These are phyloP conservation scores for Drosophila ezoana DNA, from an alignment of 2,888 invertebrate species.

Conservation along the genomic window DNA sequence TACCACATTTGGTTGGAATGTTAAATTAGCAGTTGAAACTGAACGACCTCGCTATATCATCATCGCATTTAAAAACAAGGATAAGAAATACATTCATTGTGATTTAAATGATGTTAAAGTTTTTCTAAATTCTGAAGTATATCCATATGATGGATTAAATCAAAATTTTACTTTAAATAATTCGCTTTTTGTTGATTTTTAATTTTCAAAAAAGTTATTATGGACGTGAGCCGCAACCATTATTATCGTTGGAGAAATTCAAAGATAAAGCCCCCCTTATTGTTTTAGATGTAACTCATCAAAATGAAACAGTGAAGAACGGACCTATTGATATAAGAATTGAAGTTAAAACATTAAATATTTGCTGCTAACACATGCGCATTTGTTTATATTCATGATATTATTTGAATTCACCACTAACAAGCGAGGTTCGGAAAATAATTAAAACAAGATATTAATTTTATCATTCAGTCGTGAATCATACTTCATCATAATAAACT, in stretches of 20 bases:
- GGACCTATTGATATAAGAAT: conserved; percentile 21
- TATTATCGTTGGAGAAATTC: conserved; percentile 1
- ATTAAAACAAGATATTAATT: conserved; percentile 4
- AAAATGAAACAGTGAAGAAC: conserved; percentile 16
- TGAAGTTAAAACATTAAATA: conserved; percentile 7
- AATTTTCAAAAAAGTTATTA: conserved; percentile 1
- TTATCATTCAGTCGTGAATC: neutral
- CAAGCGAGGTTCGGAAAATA: conserved; percentile 12
- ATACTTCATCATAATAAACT: neutral
- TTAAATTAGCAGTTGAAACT: too few species aligned
- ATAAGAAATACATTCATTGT: too few species aligned
- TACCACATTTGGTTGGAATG: too few species aligned
- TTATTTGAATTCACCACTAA: conserved; percentile 14
- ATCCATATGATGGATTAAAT: too few species aligned
- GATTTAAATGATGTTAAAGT: too few species aligned
- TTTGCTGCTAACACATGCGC: conserved; percentile 8
- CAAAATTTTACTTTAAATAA: too few species aligned
- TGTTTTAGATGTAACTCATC: conserved; percentile 15
- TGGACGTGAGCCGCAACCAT: neutral
- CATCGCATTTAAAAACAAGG: too few species aligned
- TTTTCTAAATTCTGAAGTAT: too few species aligned
- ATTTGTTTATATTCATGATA: conserved; percentile 16
- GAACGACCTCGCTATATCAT: too few species aligned
- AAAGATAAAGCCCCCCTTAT: conserved; percentile 2
- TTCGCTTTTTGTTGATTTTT: too few species aligned